Percentiles rank a stretch among this genome's conserved stretches.
phyloP scores from a whole-genome alignment of 2,113 vertebrate species.

The Manacus vitellinus region DNA sequence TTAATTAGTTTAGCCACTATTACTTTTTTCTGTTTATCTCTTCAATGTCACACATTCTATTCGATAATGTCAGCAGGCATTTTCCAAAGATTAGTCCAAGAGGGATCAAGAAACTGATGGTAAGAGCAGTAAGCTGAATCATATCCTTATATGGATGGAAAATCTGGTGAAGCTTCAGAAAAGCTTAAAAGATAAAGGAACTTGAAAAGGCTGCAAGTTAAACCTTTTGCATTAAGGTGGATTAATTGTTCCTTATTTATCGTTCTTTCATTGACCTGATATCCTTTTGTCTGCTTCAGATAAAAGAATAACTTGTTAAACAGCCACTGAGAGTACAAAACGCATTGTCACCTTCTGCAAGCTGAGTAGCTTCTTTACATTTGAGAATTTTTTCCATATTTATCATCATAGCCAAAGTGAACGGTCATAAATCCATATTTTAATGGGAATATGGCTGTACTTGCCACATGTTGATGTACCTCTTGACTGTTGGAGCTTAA shows the following conservation, averaged over 20 bases:
- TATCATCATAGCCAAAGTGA: not conserved
- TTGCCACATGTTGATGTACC: not conserved
- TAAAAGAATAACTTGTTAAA: not conserved
- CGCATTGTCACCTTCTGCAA: not conserved
- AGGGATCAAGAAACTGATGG: not conserved
- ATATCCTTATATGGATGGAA: not conserved
- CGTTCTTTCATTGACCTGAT: not conserved
- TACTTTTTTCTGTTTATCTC: not conserved
- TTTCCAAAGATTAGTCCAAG: not conserved
- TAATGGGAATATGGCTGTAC: not conserved
- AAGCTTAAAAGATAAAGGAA: constrained; percentile 3
- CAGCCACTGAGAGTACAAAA: not conserved
- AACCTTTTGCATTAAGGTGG: not conserved
- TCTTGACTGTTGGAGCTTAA: not conserved
- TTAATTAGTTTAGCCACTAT: not conserved
- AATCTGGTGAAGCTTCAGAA: not conserved
- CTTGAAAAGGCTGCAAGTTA: not conserved
- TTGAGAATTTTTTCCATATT: not conserved
- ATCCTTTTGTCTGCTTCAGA: not conserved
- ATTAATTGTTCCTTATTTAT: not conserved
- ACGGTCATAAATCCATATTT: not conserved
- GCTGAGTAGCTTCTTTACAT: not conserved
- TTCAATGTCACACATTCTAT: not conserved
- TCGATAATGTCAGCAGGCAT: not conserved
- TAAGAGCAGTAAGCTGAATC: not conserved